Evolutionary conservation across 1,140 invertebrate genomes (phyloP), one percentile per base, ranked within the genome.

Genomic region (Orchesella cincta): DNA sequence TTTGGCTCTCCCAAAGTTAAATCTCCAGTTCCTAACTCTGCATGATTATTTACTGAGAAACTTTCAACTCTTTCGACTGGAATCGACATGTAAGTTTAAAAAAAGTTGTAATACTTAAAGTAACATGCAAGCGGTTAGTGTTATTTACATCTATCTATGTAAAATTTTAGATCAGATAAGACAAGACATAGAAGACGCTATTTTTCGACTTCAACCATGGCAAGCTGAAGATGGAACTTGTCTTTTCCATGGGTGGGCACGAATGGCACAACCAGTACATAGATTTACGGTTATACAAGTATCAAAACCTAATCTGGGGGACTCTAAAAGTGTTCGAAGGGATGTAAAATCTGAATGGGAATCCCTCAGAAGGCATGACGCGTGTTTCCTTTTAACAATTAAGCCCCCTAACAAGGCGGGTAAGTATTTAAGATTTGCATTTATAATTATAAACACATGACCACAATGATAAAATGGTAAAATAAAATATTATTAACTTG

Each of bases 311-410:
- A 93, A 94, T 84, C 92, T 95, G 16, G 92, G 98, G 0, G 97
- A 99, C 85, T 96, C 93, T 83, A 91, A 94, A 77, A 96, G 92
- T 83, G 92, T 96, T 0, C 88, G 95, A 34, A 89, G 90, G 35
- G 95, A 98, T 83, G 94, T 99, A 34, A 97, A 98, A 86, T 88
- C 89, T 23, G 98, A 99, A 86, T 99, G 98, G 98, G 97, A 99
- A 86, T 93, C 91, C 82, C 86, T 99, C 26, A 88, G 97, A 52
- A 98, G 97, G 84, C 97, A 99, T 85, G 98, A 99, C 84, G 97
- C 99, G 12, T 98, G 97, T 84, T 99, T 99, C 83, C 86, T 99
- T 26, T 89, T 99, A 12, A 96, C 95, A 0, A 92, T 99, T 0
- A 90, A 92, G 78, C 95, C 97, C 0, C 90, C 89, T 5, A 89